These are phyloP conservation scores for Myathropa florea DNA, from an alignment of 2,888 invertebrate genomes.

Conservation along the genomic window DNA sequence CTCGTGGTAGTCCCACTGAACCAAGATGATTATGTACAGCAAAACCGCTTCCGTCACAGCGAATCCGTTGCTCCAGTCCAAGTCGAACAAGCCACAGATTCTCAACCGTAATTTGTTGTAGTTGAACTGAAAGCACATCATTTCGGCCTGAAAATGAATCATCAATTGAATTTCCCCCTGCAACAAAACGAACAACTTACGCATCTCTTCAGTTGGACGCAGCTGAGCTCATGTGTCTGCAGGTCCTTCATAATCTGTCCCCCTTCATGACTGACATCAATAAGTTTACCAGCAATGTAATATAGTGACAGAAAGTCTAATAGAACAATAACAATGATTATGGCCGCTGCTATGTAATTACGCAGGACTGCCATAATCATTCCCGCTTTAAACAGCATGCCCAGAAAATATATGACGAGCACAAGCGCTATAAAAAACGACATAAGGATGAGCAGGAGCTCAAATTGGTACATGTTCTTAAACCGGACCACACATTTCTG, in stretches of 20 bases:
- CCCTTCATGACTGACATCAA: too few relatives aligned
- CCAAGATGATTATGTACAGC: background rate
- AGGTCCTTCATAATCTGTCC: too few relatives aligned
- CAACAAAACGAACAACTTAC: background rate
- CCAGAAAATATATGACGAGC: background rate
- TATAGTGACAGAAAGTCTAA: too few relatives aligned
- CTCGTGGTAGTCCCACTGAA: background rate
- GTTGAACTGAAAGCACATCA: background rate
- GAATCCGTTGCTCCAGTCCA: background rate
- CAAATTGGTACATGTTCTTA: background rate
- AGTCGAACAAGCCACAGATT: background rate
- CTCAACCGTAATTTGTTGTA: background rate
- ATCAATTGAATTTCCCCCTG: background rate
- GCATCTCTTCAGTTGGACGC: too few relatives aligned
- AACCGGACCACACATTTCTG: background rate
- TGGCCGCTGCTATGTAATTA: too few relatives aligned
- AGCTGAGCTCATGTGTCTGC: too few relatives aligned
- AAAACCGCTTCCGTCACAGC: background rate
- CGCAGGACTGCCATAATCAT: too few relatives aligned
- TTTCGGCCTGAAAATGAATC: background rate
- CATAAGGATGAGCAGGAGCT: background rate
- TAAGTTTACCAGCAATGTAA: too few relatives aligned
- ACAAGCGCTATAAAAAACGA: background rate
- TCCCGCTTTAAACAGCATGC: too few relatives aligned
- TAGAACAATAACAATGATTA: too few relatives aligned